These are phyloP conservation scores for Asobara japonica DNA, from an alignment of 1,140 invertebrate species.

Conservation along the genomic window DNA sequence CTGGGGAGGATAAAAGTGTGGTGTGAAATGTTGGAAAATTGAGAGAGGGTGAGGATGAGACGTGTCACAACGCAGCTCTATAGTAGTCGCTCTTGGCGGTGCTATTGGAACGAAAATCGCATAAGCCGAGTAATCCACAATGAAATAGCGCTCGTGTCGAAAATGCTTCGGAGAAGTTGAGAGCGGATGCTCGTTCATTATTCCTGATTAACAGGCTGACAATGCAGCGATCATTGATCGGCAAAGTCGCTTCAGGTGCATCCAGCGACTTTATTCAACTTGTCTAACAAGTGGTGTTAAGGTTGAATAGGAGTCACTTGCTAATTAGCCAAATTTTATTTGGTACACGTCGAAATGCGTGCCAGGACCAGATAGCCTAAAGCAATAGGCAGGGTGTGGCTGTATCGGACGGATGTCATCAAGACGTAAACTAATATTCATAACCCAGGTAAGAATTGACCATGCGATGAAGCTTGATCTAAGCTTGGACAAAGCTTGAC, in stretches of 20 bases:
- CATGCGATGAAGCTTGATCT: too few relatives aligned
- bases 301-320: too few relatives aligned
- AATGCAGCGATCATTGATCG: not conserved
- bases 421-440: too few relatives aligned
- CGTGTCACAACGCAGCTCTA: not conserved
- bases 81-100: conserved; percentile 14
- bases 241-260: not conserved
- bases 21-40: not conserved
- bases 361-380: too few relatives aligned
- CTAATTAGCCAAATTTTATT: not conserved
- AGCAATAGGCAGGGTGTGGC: too few relatives aligned
- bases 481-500: too few relatives aligned
- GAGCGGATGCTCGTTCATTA: conserved; percentile 56
- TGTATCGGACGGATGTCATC: too few relatives aligned
- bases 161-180: conserved; percentile 52
- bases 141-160: conserved; percentile 57
- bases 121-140: conserved; percentile 56
- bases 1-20: not conserved
- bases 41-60: not conserved
- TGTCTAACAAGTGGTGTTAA: too few relatives aligned
- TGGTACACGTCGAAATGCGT: too few relatives aligned
- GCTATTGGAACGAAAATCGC: conserved; percentile 52
- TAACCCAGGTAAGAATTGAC: too few relatives aligned
- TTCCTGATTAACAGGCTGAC: conserved; percentile 52
- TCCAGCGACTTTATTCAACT: too few relatives aligned